These are phyloP conservation scores for Diploptera punctata DNA, from an alignment of 2,888 invertebrate genomes.

Conservation along the genomic window DNA sequence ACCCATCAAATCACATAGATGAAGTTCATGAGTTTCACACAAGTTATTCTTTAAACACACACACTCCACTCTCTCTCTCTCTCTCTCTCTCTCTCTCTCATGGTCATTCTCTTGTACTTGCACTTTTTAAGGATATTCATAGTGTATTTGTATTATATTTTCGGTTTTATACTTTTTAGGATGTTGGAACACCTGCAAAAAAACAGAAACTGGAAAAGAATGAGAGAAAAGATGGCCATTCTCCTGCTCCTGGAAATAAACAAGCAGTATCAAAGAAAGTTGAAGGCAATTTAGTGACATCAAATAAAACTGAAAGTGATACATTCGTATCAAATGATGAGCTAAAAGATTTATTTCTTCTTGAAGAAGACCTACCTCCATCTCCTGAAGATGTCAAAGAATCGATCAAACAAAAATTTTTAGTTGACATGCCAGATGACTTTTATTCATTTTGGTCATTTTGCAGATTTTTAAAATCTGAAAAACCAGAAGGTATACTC, in stretches of 20 bases:
- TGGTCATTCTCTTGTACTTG: no score
- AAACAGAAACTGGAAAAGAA: background rate
- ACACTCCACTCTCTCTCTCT: no score
- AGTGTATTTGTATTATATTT: no score
- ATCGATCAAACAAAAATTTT: conserved; percentile 75
- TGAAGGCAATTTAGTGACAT: background rate
- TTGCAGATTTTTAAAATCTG: conserved; percentile 63
- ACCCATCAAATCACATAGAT: no score
- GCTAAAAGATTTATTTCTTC: background rate
- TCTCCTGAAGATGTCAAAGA: conserved; percentile 56
- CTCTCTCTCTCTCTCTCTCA: no score
- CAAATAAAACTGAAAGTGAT: conserved; percentile 18
- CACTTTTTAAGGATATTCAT: no score
- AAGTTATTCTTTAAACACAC: no score
- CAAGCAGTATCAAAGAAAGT: background rate
- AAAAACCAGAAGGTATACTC: conserved; percentile 58
- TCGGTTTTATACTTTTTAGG: background rate
- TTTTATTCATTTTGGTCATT: conserved; percentile 87
- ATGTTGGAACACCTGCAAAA: background rate
- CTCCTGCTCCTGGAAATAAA: background rate
- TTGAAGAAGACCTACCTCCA: conserved; percentile 16
- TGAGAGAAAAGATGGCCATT: background rate
- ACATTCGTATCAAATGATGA: background rate
- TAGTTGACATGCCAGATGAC: conserved; percentile 88
- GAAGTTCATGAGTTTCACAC: no score